Percentiles rank a stretch among this genome's conserved stretches.
Evolutionary conservation across 2,797 vertebrate species (phyloP).

Genomic region (Dromococcyx pavoninus): DNA sequence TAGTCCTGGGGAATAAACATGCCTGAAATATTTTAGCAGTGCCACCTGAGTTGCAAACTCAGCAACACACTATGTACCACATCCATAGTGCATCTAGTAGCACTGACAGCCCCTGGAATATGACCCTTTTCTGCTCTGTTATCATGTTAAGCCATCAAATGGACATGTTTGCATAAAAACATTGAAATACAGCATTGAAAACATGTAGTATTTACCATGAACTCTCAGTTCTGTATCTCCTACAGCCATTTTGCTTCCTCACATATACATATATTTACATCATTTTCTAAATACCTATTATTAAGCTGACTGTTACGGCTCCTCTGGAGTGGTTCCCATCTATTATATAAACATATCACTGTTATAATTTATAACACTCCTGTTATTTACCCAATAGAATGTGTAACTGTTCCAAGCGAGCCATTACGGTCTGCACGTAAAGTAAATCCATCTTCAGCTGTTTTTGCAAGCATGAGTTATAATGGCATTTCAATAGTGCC

Average conservation of each 20-base stretch:
- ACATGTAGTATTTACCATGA: neutral
- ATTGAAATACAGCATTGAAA: neutral
- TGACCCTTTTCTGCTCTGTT: neutral
- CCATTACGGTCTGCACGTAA: conserved; percentile 39
- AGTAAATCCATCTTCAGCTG: conserved; percentile 64
- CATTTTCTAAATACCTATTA: conserved; percentile 40
- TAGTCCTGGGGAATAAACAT: neutral
- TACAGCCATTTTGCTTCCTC: conserved; percentile 34
- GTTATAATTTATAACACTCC: conserved; percentile 62
- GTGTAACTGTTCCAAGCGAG: conserved; percentile 62
- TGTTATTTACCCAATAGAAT: conserved; percentile 71
- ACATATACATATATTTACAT: conserved; percentile 36
- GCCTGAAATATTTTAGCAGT: neutral
- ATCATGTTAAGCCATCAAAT: neutral
- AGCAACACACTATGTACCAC: neutral
- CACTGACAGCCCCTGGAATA: neutral
- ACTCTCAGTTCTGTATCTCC: conserved; percentile 16
- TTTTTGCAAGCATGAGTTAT: conserved; percentile 58
- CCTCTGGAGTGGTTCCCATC: conserved; percentile 38
- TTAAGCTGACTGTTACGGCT: conserved; percentile 36
- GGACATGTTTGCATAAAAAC: neutral
- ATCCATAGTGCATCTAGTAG: neutral
- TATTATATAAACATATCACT: conserved; percentile 63
- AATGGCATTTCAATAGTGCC: neutral
- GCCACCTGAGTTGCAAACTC: neutral